Percentiles rank a stretch among this genome's conserved stretches.
phyloP scores from a whole-genome alignment of 2,113 vertebrate genomes.

The Opisthocomus hoazin region DNA sequence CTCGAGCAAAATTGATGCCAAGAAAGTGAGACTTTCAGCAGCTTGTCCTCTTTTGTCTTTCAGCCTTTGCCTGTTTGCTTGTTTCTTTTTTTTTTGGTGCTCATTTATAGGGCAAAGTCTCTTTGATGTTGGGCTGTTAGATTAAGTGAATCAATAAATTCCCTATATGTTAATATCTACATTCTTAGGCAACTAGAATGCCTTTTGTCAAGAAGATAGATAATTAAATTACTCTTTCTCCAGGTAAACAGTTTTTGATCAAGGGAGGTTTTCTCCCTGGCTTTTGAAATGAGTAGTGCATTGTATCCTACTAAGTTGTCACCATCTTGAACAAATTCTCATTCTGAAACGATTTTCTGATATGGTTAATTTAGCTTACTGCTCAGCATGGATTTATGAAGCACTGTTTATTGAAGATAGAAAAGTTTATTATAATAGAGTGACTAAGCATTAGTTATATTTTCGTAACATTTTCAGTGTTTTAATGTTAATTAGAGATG shows the following conservation, averaged over 20 bases:
- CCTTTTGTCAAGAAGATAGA: constrained; percentile 2
- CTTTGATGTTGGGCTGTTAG: constrained; percentile 7
- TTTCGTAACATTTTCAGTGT: background rate
- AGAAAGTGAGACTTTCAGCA: background rate
- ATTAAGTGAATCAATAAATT: constrained; percentile 35
- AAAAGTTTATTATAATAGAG: background rate
- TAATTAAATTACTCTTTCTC: constrained; percentile 40
- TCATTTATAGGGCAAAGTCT: background rate
- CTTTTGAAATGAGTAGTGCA: background rate
- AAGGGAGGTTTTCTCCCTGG: background rate
- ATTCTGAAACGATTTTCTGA: background rate
- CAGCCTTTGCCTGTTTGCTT: background rate
- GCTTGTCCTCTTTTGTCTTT: background rate
- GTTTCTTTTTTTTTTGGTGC: background rate
- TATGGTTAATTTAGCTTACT: background rate
- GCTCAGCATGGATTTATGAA: background rate
- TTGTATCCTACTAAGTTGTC: background rate
- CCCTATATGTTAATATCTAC: background rate
- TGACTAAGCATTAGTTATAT: background rate
- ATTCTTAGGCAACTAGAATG: constrained; percentile 15
- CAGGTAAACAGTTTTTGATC: constrained; percentile 32
- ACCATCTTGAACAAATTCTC: background rate
- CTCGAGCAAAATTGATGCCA: background rate
- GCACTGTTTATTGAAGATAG: background rate
- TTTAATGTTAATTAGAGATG: background rate